Conservation (phyloP, 2,113 vertebrate species). For the Epinephelus lanceolatus region DNA sequence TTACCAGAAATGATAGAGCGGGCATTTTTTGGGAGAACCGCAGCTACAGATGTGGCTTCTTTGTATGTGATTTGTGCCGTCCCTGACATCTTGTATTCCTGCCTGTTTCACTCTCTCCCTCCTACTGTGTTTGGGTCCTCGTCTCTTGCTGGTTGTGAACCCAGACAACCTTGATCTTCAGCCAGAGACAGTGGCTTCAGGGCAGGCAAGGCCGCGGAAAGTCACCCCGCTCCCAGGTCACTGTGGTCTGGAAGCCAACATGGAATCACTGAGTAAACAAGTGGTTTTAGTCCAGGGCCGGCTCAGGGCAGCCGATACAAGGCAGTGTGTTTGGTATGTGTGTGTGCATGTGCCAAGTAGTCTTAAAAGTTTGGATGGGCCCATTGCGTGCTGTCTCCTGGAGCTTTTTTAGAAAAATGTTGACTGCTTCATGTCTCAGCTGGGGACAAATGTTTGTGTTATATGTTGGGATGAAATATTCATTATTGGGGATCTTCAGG, state of each 20-base stretch:
- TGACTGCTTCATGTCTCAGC: constrained; percentile 39
- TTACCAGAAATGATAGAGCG: constrained; percentile 4
- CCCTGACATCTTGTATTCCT: constrained; percentile 8
- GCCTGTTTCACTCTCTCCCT: constrained; percentile 36
- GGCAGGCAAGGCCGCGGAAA: constrained; percentile 53
- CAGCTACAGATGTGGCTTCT: constrained; percentile 24
- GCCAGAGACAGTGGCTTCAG: constrained; percentile 61
- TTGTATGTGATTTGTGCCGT: constrained; percentile 13
- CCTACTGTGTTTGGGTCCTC: constrained; percentile 12
- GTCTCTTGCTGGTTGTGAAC: constrained; percentile 33
- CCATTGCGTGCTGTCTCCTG: constrained; percentile 19
- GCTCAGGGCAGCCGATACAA: constrained; percentile 43
- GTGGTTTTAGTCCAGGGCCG: constrained; percentile 50
- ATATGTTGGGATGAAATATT: constrained; percentile 49
- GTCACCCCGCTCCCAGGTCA: constrained; percentile 76
- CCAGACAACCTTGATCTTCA: constrained; percentile 70
- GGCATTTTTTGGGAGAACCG: neutral
- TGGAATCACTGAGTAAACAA: constrained; percentile 72
- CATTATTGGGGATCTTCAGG: constrained; percentile 36
- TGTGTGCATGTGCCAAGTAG: constrained; percentile 29
- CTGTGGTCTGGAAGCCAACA: constrained; percentile 64
- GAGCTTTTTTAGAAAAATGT: constrained; percentile 34
- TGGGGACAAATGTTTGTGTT: constrained; percentile 24
- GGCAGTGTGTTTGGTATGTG: constrained; percentile 46
- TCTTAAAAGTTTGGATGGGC: constrained; percentile 35